Evolutionary conservation across 2,888 invertebrate genomes (phyloP), one percentile per base, ranked within the genome.

Genomic region (Hydroisotoma schaefferi): DNA sequence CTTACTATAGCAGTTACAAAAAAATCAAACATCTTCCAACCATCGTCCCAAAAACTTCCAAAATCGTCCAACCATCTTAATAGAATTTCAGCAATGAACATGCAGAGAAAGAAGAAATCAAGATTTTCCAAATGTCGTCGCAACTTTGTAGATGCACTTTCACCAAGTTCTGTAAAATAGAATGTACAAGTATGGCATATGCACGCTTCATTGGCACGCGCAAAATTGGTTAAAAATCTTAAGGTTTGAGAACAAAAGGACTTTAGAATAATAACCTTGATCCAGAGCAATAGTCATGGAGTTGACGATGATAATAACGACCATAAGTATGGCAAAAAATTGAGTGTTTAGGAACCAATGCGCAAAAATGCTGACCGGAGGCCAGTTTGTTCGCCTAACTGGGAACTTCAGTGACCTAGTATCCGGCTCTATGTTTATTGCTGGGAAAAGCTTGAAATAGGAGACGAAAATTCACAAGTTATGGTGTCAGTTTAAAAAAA

Each of bases 11-110:
- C 15, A 10, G 68, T 67, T 25, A 68, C 61, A 1, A 62, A 23
- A 43, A 68, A 65, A 47, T 71, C 71, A 28, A 71, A 71, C 2
- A 63, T 40, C 22, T 71, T 71, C 69, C 71, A 69, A 3, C 62
- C 62, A 23, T 69, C 68, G 18, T 28, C 26, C 71, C 71, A 71
- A 54, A 71, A 71, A 2, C 40, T 47, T 1, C 44, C 26, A 43
- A 71, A 71, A 55, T 68, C 60, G 22, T 71, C 71, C 10, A 62
- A 23, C 69, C 69, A 71, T 43, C 70, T 71, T 1, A 71, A 44
- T 22, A 65, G 18, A 20, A 71, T 71, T 55, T 71, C 71, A 1
- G 65, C 57, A 1, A 70, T 59, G 44, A 70, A 71, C 33, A 68
- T 52, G 40, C 63, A 59, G 15, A 71, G 57, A 37, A 68, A 68